Evolutionary conservation across 2,113 vertebrate species (phyloP).

Genomic region (Clupea harengus): DNA sequence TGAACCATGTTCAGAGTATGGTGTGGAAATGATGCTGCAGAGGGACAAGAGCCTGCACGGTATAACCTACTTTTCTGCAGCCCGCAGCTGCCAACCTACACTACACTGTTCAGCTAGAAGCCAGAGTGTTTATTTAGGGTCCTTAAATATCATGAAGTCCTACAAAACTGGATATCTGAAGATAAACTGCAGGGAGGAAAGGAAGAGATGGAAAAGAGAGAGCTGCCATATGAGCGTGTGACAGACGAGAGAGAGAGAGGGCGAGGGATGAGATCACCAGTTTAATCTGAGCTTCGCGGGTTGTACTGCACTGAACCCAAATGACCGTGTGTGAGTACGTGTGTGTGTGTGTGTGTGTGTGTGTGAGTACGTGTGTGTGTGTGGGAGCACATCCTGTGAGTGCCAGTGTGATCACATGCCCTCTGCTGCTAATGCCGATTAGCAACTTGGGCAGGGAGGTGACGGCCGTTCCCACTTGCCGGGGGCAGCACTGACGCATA

Average conservation of each 20-base stretch:
- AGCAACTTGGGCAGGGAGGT: background rate
- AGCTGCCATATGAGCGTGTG: background rate
- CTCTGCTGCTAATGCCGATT: background rate
- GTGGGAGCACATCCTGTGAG: slow-evolving; percentile 24
- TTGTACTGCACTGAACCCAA: background rate
- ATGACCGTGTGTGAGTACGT: background rate
- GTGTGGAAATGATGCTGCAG: background rate
- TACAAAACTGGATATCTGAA: background rate
- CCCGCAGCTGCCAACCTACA: too few species aligned
- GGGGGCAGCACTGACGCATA: background rate
- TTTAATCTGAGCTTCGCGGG: background rate
- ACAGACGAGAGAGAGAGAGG: background rate
- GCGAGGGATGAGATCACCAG: slow-evolving; percentile 8
- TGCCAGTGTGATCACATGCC: background rate
- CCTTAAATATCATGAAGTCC: background rate
- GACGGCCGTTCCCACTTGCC: background rate
- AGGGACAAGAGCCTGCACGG: background rate
- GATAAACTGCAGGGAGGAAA: background rate
- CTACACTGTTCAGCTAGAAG: background rate
- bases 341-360: slow-evolving; percentile 9
- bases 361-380: background rate
- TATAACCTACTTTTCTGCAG: background rate
- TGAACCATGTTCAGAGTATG: background rate
- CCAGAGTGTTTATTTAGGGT: background rate
- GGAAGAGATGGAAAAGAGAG: background rate